Conservation (phyloP, 1,140 invertebrate species). For the Nasonia giraulti region DNA sequence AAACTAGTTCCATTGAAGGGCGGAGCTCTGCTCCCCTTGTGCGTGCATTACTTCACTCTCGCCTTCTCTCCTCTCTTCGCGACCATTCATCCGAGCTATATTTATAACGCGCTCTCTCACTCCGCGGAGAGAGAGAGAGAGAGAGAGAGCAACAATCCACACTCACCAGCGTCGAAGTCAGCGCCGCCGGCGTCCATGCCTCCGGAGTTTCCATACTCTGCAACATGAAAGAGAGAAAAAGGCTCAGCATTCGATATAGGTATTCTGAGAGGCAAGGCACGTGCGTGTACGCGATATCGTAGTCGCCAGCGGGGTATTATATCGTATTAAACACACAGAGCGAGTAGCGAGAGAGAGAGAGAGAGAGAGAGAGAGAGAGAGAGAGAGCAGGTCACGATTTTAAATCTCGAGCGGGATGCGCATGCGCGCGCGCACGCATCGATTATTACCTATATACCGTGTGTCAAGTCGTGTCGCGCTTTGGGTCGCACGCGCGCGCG, state of each 20-base stretch:
- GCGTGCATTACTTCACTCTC: background rate
- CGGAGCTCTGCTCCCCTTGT: slow-evolving; percentile 7
- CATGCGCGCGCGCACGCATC: background rate
- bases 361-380: too few relatives aligned
- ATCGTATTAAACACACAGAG: background rate
- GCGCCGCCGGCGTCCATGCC: slow-evolving; percentile 72
- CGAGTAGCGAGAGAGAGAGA: too few relatives aligned
- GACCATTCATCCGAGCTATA: background rate
- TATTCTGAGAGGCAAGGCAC: too few relatives aligned
- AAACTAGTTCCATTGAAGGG: slow-evolving; percentile 29
- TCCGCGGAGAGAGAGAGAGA: background rate
- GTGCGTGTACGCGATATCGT: background rate
- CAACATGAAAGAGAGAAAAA: slow-evolving; percentile 53
- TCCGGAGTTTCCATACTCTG: slow-evolving; percentile 72
- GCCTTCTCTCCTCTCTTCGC: background rate
- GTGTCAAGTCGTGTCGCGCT: background rate
- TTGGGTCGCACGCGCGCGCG: background rate
- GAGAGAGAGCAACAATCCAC: background rate
- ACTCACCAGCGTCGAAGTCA: slow-evolving; percentile 73
- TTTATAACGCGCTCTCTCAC: background rate
- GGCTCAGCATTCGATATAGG: background rate
- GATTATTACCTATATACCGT: background rate
- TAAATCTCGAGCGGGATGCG: background rate
- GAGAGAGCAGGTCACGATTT: background rate
- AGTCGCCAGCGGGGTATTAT: background rate